A percentile compares a stretch with the other conserved stretches of the same genome.
Evolutionary conservation across 2,888 invertebrate genomes (phyloP).

Genomic region (Abrostola tripartita): DNA sequence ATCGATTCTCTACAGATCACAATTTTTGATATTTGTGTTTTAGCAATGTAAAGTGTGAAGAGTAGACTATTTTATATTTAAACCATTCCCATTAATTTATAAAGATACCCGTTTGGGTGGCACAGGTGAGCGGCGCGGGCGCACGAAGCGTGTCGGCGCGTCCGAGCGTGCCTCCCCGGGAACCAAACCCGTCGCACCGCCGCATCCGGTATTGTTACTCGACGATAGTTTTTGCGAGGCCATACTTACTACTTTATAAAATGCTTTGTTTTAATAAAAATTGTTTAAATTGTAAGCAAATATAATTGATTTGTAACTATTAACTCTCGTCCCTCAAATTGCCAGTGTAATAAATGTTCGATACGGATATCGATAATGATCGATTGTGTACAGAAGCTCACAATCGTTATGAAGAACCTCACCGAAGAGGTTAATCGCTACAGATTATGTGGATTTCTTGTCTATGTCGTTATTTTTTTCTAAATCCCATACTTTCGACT

Average conservation of each 20-base stretch:
- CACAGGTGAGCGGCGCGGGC: constrained; percentile 51
- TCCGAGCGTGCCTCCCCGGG: constrained; percentile 76
- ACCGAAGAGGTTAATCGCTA: constrained; percentile 43
- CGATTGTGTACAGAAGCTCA: constrained; percentile 16
- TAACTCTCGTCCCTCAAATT: constrained; percentile 25
- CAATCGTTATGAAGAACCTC: constrained; percentile 25
- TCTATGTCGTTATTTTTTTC: constrained; percentile 53
- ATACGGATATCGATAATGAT: constrained; percentile 10
- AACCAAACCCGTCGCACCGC: constrained; percentile 68
- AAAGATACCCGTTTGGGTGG: constrained; percentile 39
- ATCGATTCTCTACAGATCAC: no score
- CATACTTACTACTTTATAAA: not conserved
- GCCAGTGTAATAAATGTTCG: constrained; percentile 26
- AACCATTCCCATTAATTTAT: constrained; percentile 37
- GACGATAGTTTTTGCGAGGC: constrained; percentile 53
- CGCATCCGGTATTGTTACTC: constrained; percentile 72
- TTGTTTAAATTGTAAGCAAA: constrained; percentile 3
- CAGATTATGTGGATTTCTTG: constrained; percentile 56
- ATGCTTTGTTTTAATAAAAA: not conserved
- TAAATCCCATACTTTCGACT: constrained; percentile 67
- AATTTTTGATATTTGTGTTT: no score
- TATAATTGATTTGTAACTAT: constrained; percentile 20
- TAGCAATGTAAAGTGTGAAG: not conserved
- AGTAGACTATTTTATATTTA: constrained; percentile 2
- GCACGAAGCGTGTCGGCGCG: constrained; percentile 73